phyloP scores from a whole-genome alignment of 1,140 invertebrate genomes.

The Bombus huntii region DNA sequence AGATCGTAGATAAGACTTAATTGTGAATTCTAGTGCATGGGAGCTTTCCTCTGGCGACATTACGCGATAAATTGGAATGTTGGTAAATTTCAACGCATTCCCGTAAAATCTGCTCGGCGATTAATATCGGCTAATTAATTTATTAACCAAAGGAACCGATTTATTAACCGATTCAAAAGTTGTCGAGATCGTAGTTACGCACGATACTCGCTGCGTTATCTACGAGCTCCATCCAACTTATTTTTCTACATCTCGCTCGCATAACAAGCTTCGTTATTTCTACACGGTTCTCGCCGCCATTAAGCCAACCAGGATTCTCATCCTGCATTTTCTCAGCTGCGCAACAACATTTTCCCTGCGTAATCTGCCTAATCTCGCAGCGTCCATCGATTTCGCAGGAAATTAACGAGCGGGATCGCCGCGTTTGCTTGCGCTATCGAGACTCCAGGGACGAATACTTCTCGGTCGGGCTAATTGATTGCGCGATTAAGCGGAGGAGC shows the following conservation, averaged over 20 bases:
- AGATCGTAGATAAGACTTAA: not conserved
- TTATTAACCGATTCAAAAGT: not conserved
- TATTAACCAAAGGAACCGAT: no score
- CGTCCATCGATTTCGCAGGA: constrained; percentile 14
- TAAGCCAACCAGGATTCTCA: no score
- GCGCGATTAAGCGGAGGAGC: constrained; percentile 4
- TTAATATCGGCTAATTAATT: not conserved
- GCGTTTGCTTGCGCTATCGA: not conserved
- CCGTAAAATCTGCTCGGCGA: not conserved
- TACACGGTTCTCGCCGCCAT: no score
- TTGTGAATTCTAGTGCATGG: not conserved
- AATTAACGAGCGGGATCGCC: constrained; percentile 29
- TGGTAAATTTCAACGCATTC: not conserved
- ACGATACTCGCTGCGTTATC: not conserved
- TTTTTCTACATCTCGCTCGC: not conserved
- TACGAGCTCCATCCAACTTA: not conserved
- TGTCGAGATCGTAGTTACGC: not conserved
- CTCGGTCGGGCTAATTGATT: constrained; percentile 10
- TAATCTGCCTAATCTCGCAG: constrained; percentile 4
- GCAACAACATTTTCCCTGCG: not conserved
- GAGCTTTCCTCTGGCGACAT: not conserved
- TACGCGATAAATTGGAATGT: not conserved
- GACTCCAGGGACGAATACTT: constrained; percentile 19
- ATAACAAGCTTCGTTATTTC: not conserved
- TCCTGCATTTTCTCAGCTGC: not conserved